These are phyloP conservation scores for Palaemon carinicauda DNA, from an alignment of 1,140 invertebrate genomes.

Conservation along the genomic window DNA sequence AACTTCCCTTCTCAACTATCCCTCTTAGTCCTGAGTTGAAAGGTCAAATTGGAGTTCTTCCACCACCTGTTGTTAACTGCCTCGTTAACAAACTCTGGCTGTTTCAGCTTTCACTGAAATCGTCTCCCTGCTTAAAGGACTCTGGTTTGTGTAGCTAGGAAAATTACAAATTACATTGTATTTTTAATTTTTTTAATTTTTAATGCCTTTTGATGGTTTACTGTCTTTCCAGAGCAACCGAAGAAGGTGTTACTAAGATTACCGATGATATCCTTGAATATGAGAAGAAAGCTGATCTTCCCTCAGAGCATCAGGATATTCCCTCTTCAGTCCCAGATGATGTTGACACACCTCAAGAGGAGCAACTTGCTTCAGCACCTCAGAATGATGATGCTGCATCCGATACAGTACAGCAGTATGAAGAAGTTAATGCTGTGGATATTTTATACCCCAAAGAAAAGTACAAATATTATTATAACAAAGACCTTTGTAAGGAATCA, in stretches of 20 bases:
- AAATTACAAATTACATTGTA: too few species aligned
- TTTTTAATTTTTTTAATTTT: not conserved
- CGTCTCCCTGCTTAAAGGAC: too few species aligned
- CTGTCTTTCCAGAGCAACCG: slow-evolving; percentile 36
- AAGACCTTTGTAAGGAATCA: slow-evolving; percentile 46
- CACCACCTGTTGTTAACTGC: too few species aligned
- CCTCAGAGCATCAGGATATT: not conserved
- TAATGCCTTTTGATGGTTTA: not conserved
- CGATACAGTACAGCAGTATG: slow-evolving; percentile 9
- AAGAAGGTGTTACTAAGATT: slow-evolving; percentile 38
- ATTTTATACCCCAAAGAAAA: slow-evolving; percentile 48
- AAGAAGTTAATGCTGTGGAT: slow-evolving; percentile 47
- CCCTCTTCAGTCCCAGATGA: not conserved
- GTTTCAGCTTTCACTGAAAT: too few species aligned
- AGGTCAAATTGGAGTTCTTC: too few species aligned
- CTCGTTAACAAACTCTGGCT: too few species aligned
- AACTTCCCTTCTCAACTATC: too few species aligned
- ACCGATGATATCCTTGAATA: not conserved
- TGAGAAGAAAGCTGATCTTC: not conserved
- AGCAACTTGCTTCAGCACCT: not conserved
- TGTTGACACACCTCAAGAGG: not conserved
- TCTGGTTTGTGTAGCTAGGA: too few species aligned
- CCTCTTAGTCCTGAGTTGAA: too few species aligned
- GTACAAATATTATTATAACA: slow-evolving; percentile 52
- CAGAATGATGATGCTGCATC: not conserved